phyloP scores from a whole-genome alignment of 37 sponge, comb jelly and placozoan species.

The Spongilla lacustris region DNA sequence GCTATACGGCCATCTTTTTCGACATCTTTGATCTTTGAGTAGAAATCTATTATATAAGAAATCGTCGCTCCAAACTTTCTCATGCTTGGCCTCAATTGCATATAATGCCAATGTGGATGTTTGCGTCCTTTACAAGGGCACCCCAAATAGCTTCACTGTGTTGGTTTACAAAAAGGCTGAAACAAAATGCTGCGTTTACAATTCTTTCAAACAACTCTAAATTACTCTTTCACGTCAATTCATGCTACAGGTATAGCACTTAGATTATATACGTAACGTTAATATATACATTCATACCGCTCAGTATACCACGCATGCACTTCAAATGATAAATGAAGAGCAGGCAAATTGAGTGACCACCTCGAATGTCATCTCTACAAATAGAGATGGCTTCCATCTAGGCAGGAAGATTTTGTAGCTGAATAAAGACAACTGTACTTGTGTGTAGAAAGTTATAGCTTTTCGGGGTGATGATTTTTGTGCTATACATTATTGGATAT shows the following conservation, averaged over 20 bases:
- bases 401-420: conserved; percentile 1
- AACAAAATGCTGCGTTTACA: background rate
- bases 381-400: conserved; percentile 1
- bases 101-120: background rate
- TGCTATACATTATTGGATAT: conserved; percentile 1
- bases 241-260: conserved; percentile 1
- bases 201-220: background rate
- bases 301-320: conserved; percentile 1
- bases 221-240: background rate
- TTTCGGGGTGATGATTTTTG: background rate
- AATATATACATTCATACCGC: conserved; percentile 1
- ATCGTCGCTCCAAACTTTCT: background rate
- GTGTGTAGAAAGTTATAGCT: background rate
- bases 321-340: background rate
- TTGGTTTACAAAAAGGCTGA: conserved; percentile 1
- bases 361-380: background rate
- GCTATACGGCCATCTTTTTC: background rate
- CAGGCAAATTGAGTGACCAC: background rate
- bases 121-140: conserved; percentile 1
- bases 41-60: background rate
- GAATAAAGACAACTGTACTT: background rate
- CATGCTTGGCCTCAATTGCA: background rate
- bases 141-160: background rate
- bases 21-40: background rate
- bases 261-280: background rate